Percentiles rank a stretch among this genome's conserved stretches.
phyloP scores from a whole-genome alignment of 2,797 vertebrate species.

The Macroramphosus scolopax region DNA sequence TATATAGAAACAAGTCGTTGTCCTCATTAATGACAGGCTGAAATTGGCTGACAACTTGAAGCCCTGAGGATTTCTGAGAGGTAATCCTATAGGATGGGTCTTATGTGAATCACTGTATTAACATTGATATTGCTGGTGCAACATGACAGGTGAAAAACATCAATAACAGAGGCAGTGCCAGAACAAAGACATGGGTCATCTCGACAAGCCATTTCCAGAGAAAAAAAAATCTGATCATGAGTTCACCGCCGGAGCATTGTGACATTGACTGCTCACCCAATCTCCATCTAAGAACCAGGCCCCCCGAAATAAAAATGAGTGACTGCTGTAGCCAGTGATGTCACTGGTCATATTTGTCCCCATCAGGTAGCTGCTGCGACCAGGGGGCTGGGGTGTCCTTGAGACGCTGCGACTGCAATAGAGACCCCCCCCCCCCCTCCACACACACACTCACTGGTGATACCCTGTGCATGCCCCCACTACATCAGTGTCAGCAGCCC shows the following conservation, averaged over 20 bases:
- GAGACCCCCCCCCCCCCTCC: conserved; percentile 18
- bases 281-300: conserved; percentile 64
- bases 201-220: conserved; percentile 31
- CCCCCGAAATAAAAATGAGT: conserved; percentile 80
- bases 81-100: conserved; percentile 8
- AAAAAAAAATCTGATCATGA: conserved; percentile 36
- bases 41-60: conserved; percentile 26
- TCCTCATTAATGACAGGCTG: too few relatives aligned
- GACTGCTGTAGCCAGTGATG: conserved; percentile 77
- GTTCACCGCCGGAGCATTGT: conserved; percentile 43
- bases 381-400: conserved; percentile 79
- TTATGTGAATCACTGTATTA: conserved; percentile 24
- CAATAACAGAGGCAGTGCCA: conserved; percentile 26
- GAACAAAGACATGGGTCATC: conserved; percentile 44
- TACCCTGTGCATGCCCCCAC: conserved; percentile 37
- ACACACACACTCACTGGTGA: conserved; percentile 21
- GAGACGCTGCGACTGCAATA: conserved; percentile 71
- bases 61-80: conserved; percentile 19
- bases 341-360: conserved; percentile 78
- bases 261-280: conserved; percentile 60
- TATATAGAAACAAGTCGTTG: too few relatives aligned
- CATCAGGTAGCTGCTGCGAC: conserved; percentile 72
- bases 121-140: conserved; percentile 22
- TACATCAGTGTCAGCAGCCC: conserved; percentile 74
- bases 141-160: conserved; percentile 35